These are phyloP conservation scores for Lutraria lutraria DNA, from an alignment of 2,888 invertebrate species.

Conservation along the genomic window DNA sequence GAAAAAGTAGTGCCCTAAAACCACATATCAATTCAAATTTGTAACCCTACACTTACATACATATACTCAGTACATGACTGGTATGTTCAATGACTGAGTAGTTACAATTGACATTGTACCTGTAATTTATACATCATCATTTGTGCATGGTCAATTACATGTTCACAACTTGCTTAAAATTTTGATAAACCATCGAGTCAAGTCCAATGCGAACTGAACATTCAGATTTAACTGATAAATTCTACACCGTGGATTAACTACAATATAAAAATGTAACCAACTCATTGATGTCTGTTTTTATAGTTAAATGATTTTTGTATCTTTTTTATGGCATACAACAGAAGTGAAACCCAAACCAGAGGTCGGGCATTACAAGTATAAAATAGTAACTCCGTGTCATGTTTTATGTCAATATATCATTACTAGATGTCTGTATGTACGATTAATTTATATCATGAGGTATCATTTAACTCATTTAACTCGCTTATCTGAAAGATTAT, in stretches of 20 bases:
- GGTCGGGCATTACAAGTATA: neutral
- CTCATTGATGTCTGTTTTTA: neutral
- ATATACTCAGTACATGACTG: too few relatives aligned
- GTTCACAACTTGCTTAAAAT: too few relatives aligned
- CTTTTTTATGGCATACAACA: neutral
- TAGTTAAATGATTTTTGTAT: neutral
- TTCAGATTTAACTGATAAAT: too few relatives aligned
- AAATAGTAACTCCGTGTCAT: neutral
- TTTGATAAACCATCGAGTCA: too few relatives aligned
- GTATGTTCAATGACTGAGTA: too few relatives aligned
- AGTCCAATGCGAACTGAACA: too few relatives aligned
- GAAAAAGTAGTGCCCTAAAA: too few relatives aligned
- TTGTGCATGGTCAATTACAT: too few relatives aligned
- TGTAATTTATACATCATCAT: too few relatives aligned
- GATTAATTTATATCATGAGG: neutral
- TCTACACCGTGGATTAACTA: neutral
- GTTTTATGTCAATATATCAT: neutral
- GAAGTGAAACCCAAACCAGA: neutral
- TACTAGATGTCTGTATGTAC: neutral
- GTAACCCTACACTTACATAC: too few relatives aligned
- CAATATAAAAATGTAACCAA: neutral
- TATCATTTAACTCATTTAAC: neutral
- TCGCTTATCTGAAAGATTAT: neutral
- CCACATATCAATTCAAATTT: too few relatives aligned
- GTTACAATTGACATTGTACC: too few relatives aligned